Conservation (phyloP, 2,113 vertebrate species). For the Aviceda subcristata region DNA sequence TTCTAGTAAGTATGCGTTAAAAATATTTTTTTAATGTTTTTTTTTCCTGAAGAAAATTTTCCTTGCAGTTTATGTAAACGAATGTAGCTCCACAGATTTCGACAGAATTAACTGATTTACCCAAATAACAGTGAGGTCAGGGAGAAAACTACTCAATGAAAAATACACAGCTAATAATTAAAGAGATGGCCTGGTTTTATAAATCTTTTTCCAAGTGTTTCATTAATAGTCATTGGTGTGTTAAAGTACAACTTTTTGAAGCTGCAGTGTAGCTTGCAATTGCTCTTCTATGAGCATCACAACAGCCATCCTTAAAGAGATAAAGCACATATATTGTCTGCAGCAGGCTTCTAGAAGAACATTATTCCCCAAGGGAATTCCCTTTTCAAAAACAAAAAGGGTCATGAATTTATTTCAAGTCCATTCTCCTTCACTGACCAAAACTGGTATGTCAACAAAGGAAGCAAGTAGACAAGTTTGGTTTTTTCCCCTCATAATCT, state of each 20-base stretch:
- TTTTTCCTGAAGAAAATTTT: not conserved
- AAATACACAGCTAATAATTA: slow-evolving; percentile 64
- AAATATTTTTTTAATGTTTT: not conserved
- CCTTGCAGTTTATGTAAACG: not conserved
- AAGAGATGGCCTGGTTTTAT: slow-evolving; percentile 24
- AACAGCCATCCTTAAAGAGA: not conserved
- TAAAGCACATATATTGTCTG: not conserved
- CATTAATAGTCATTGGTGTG: slow-evolving; percentile 35
- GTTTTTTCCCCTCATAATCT: not conserved
- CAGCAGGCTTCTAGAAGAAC: not conserved
- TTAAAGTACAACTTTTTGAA: slow-evolving; percentile 59
- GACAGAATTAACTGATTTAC: not conserved
- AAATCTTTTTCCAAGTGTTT: slow-evolving; percentile 57
- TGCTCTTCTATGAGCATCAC: not conserved
- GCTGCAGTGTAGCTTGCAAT: not conserved
- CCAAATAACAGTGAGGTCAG: slow-evolving; percentile 9
- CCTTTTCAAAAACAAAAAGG: not conserved
- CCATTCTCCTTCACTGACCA: not conserved
- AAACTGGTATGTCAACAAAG: not conserved
- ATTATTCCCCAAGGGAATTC: not conserved
- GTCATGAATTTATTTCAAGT: not conserved
- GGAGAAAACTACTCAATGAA: slow-evolving; percentile 23
- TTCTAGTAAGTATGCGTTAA: not conserved
- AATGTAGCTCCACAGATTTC: not conserved
- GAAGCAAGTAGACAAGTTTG: not conserved